A percentile compares a stretch with the other conserved stretches of the same genome.
Evolutionary conservation across 2,797 vertebrate species (phyloP).

Genomic region (Esox lucius): DNA sequence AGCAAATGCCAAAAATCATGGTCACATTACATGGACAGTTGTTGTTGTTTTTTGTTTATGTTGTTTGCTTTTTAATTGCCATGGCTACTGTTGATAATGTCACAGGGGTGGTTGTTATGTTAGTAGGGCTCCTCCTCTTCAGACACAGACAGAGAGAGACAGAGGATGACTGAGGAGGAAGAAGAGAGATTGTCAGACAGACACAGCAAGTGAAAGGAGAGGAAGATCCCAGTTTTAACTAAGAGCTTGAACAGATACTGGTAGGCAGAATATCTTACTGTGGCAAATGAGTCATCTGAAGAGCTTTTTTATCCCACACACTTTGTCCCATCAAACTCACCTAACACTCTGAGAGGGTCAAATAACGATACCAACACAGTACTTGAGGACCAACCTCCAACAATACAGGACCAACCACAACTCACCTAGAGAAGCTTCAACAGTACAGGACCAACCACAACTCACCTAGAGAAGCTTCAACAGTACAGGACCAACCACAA

Average conservation of each 20-base stretch:
- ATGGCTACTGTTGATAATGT: constrained; percentile 49
- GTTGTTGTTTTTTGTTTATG: constrained; percentile 40
- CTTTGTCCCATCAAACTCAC: constrained; percentile 52
- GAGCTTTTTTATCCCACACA: constrained; percentile 54
- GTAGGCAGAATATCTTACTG: constrained; percentile 33
- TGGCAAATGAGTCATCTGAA: constrained; percentile 58
- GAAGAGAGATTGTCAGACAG: constrained; percentile 21
- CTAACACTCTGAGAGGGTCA: constrained; percentile 34
- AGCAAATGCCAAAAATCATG: constrained; percentile 4
- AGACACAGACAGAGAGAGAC: constrained; percentile 23
- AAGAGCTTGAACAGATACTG: constrained; percentile 42
- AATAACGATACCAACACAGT: constrained; percentile 21
- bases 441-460: background rate
- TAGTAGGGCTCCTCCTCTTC: constrained; percentile 35
- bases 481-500: background rate
- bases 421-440: no score
- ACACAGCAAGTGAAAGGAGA: constrained; percentile 22
- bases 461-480: no score
- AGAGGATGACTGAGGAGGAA: constrained; percentile 24
- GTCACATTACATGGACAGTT: constrained; percentile 38
- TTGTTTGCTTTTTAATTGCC: constrained; percentile 56
- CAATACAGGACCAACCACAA: background rate
- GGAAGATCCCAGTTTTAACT: background rate
- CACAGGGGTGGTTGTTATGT: constrained; percentile 45
- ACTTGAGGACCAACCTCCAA: no score